These are phyloP conservation scores for Okamejei kenojei DNA, from an alignment of 2,797 vertebrate species.

Conservation along the genomic window DNA sequence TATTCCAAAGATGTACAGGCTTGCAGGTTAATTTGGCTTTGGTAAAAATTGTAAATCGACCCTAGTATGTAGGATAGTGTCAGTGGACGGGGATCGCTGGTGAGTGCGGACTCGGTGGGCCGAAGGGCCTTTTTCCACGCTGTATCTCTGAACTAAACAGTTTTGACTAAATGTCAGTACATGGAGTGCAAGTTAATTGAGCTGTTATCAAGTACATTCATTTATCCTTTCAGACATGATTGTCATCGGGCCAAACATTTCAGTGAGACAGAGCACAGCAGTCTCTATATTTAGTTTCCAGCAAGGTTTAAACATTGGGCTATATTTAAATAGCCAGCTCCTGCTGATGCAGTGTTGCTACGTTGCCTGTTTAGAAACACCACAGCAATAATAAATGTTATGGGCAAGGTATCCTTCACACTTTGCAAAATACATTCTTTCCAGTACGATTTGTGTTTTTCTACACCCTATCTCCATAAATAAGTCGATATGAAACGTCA, in stretches of 20 bases:
- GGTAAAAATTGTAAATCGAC: too few species aligned
- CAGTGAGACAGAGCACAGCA: neutral
- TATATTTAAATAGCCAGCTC: constrained; percentile 29
- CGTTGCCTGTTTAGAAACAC: constrained; percentile 18
- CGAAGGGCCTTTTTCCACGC: too few species aligned
- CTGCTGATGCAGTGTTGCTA: constrained; percentile 16
- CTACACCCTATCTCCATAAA: neutral
- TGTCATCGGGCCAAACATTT: constrained; percentile 32
- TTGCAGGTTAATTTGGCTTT: too few species aligned
- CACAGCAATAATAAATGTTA: constrained; percentile 34
- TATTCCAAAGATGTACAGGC: too few species aligned
- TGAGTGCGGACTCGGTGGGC: too few species aligned
- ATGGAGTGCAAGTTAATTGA: neutral
- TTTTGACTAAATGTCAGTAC: neutral
- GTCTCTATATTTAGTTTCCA: constrained; percentile 23
- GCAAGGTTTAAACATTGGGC: constrained; percentile 29
- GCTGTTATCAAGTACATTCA: neutral
- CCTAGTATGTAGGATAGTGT: too few species aligned
- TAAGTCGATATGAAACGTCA: neutral
- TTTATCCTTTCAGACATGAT: neutral
- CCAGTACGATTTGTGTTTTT: neutral
- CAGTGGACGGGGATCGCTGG: too few species aligned
- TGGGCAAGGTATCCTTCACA: constrained; percentile 14
- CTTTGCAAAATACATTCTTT: constrained; percentile 34
- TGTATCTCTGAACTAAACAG: too few species aligned